Conservation (phyloP, 1,140 invertebrate genomes). For the Nilaparvata lugens region DNA sequence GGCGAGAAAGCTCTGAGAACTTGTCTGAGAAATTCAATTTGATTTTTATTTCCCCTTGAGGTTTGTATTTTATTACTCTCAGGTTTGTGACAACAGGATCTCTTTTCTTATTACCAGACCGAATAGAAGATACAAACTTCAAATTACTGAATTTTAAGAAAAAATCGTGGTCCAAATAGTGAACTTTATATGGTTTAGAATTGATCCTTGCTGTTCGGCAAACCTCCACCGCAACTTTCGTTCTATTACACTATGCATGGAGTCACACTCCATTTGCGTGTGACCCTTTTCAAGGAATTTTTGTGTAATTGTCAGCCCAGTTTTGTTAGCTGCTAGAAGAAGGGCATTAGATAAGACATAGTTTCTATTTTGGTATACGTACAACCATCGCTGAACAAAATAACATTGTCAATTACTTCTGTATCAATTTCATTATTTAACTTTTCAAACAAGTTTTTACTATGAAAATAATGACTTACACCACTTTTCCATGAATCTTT, state of each 20-base stretch:
- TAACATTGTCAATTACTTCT: slow-evolving; percentile 1
- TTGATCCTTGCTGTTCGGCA: slow-evolving; percentile 10
- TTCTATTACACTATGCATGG: slow-evolving; percentile 8
- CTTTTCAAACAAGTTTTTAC: too few species aligned
- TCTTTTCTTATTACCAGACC: slow-evolving; percentile 14
- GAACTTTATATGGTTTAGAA: slow-evolving; percentile 14
- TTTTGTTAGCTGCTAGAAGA: slow-evolving; percentile 14
- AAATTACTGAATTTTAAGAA: slow-evolving; percentile 17
- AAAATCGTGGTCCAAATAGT: slow-evolving; percentile 15
- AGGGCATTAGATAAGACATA: slow-evolving; percentile 25
- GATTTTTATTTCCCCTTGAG: slow-evolving; percentile 14
- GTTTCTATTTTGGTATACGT: slow-evolving; percentile 17
- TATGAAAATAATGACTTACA: too few species aligned
- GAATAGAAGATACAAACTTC: slow-evolving; percentile 9
- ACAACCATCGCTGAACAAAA: slow-evolving; percentile 20
- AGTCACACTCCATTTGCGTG: slow-evolving; percentile 22
- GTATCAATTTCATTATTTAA: slow-evolving; percentile 9
- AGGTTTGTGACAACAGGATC: slow-evolving; percentile 20
- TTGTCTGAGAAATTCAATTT: slow-evolving; percentile 17
- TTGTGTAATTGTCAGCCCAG: slow-evolving; percentile 24
- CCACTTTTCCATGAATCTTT: too few species aligned
- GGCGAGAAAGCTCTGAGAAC: neutral
- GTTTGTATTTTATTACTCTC: slow-evolving; percentile 17
- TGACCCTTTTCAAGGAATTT: slow-evolving; percentile 28
- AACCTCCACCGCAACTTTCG: slow-evolving; percentile 11